These are phyloP conservation scores for Mixornis gularis DNA, from an alignment of 2,113 vertebrate genomes.

Conservation along the genomic window DNA sequence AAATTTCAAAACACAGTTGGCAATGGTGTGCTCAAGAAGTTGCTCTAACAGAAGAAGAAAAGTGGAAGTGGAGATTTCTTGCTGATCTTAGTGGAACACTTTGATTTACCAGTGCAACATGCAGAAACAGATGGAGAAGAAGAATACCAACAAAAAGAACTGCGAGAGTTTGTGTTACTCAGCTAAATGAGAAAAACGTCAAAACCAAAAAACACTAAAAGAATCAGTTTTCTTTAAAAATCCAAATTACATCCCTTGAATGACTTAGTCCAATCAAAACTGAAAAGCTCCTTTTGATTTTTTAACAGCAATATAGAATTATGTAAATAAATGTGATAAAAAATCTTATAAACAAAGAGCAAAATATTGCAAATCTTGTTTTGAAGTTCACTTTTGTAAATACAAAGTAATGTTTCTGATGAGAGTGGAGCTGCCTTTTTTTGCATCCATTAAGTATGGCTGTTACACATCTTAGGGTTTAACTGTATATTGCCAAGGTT, in stretches of 20 bases:
- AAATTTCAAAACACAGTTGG: neutral
- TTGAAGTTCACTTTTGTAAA: neutral
- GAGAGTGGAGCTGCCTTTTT: neutral
- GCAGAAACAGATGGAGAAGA: neutral
- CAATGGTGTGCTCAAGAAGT: neutral
- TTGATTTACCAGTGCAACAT: constrained; percentile 2
- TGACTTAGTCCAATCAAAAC: neutral
- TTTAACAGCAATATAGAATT: neutral
- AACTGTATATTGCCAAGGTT: neutral
- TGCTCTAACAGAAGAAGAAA: neutral
- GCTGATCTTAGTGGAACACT: neutral
- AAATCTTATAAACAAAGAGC: neutral
- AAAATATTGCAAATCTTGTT: neutral
- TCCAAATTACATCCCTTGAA: neutral
- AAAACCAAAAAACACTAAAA: neutral
- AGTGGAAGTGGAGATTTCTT: neutral
- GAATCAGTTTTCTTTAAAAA: neutral
- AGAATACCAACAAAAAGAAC: neutral
- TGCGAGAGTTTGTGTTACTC: neutral
- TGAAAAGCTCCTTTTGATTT: neutral
- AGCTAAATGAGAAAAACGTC: neutral
- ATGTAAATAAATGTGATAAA: neutral
- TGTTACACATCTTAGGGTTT: neutral
- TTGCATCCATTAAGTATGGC: neutral
- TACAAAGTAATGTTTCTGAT: neutral